Evolutionary conservation across 1,140 invertebrate genomes (phyloP), one percentile per base, ranked within the genome.

Genomic region (Danaus melanippus): DNA sequence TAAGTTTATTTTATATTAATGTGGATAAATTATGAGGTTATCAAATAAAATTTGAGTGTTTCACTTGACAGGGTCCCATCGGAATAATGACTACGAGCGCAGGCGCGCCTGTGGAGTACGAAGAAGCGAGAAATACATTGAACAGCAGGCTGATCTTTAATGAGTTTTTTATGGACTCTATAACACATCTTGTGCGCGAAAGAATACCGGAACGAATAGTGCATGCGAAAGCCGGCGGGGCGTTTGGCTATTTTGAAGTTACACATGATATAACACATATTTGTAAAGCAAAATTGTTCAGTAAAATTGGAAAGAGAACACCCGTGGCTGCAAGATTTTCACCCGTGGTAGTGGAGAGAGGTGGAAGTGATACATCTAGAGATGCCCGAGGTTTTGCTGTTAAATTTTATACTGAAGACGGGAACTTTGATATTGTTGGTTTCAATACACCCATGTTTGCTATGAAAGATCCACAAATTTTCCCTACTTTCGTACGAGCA

Each of bases 201-300:
- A 89, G 97, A 55, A 98, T 99, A 66, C 96, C 97, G 0, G 97
- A 98, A 81, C 89, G 97, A 57, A 93, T 98, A 0, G 96, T 98
- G 1, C 97, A 98, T 79, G 97, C 97, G 0, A 98, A 98, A 86
- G 97, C 96, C 66, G 95, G 94, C 42, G 96, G 96, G 42, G 97
- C 97, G 3, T 98, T 97, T 88, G 97, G 97, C 0, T 97, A 97
- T 70, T 97, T 98, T 74, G 96, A 98, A 87, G 93, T 96, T 6
- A 98, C 96, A 0, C 93, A 98, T 69, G 96, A 98, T 69, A 96
- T 99, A 42, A 91, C 90, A 4, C 91, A 94, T 56, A 97, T 97
- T 69, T 91, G 89, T 52, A 97, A 96, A 69, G 96, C 96, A 0
- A 92, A 92, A 60, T 77, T 97, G 0, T 98, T 99, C 84, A 91